Evolutionary conservation across 2,888 invertebrate species (phyloP).

Genomic region (Caenorhabditis virilis): DNA sequence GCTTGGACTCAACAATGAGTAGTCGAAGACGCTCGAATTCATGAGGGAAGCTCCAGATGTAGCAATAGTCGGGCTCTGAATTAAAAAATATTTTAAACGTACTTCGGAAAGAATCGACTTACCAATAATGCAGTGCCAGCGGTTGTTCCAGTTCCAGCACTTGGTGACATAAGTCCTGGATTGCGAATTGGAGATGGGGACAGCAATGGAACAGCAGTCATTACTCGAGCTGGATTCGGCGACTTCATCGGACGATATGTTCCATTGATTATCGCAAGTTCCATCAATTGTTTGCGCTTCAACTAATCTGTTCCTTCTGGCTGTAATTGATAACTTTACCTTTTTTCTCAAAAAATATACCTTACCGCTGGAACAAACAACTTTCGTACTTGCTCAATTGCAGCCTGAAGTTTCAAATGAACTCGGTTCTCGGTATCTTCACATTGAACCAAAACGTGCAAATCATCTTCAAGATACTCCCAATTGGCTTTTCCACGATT

Average conservation of each 20-base stretch:
- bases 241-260: slow-evolving; percentile 79
- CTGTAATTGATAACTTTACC: slow-evolving; percentile 73
- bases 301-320: slow-evolving; percentile 99
- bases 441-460: slow-evolving; percentile 85
- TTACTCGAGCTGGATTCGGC: slow-evolving; percentile 29
- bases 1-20: slow-evolving; percentile 22
- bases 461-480: slow-evolving; percentile 97
- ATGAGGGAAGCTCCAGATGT: slow-evolving; percentile 11
- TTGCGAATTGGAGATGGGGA: slow-evolving; percentile 35
- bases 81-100: slow-evolving; percentile 2
- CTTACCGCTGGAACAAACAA: slow-evolving; percentile 88
- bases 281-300: slow-evolving; percentile 99
- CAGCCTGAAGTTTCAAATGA: slow-evolving; percentile 88
- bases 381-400: slow-evolving; percentile 96
- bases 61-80: slow-evolving; percentile 30
- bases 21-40: slow-evolving; percentile 24
- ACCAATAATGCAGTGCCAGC: slow-evolving; percentile 20
- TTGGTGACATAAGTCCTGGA: slow-evolving; percentile 24
- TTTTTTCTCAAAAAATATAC: slow-evolving; percentile 27
- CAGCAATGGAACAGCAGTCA: slow-evolving; percentile 41
- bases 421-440: slow-evolving; percentile 98
- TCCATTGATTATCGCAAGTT: slow-evolving; percentile 98
- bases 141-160: not conserved
- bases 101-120: too few relatives aligned
- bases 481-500: slow-evolving; percentile 99